A percentile compares a stretch with the other conserved stretches of the same genome.
phyloP scores from a whole-genome alignment of 2,113 vertebrate species.

The Callospermophilus lateralis region DNA sequence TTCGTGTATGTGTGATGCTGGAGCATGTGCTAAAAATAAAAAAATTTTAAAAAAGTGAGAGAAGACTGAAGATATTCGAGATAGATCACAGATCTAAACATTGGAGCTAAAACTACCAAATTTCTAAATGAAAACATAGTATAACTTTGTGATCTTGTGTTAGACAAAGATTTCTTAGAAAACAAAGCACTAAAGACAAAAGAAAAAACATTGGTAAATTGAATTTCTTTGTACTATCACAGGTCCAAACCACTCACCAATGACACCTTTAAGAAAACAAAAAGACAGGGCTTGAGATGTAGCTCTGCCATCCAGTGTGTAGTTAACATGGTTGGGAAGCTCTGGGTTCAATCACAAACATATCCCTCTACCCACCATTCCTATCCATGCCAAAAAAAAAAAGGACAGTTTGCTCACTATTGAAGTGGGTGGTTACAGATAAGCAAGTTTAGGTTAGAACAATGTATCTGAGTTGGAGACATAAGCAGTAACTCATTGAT shows the following conservation, averaged over 20 bases:
- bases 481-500: neutral
- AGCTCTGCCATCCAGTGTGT: neutral
- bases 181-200: neutral
- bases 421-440: neutral
- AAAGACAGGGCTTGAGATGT: neutral
- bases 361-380: no score
- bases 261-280: neutral
- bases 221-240: no score
- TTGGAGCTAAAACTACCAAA: neutral
- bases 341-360: neutral
- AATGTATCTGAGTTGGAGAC: neutral
- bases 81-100: neutral
- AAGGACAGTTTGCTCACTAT: neutral
- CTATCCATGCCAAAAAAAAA: no score
- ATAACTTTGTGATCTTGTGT: neutral
- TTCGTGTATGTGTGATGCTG: neutral
- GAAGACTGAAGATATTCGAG: neutral
- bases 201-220: neutral
- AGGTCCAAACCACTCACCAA: neutral
- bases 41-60: neutral
- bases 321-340: neutral
- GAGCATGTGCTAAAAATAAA: neutral
- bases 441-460: neutral
- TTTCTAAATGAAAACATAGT: conserved; percentile 9
- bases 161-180: neutral